phyloP scores from a whole-genome alignment of 2,888 invertebrate species.

The Drosophila testacea region DNA sequence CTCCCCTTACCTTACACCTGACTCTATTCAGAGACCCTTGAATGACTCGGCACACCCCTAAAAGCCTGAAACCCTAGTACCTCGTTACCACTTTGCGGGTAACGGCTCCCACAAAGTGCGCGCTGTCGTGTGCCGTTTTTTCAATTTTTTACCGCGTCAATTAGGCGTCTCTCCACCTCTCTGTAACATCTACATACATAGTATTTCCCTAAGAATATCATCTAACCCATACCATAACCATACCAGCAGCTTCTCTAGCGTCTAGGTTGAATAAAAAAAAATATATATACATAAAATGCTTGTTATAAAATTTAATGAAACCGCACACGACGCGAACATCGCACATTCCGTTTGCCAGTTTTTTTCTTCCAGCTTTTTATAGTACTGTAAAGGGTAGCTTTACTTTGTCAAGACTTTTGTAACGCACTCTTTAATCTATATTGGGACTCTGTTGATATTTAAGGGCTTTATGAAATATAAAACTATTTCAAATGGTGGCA shows the following conservation, averaged over 20 bases:
- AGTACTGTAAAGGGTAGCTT: conserved; percentile 2
- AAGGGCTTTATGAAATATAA: too few relatives aligned
- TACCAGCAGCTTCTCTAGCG: conserved; percentile 20
- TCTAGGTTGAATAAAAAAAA: conserved; percentile 46
- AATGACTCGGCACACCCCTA: conserved; percentile 33
- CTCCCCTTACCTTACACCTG: neutral
- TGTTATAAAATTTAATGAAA: conserved; percentile 76
- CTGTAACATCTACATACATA: conserved; percentile 11
- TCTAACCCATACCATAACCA: conserved; percentile 2
- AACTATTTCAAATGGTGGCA: neutral
- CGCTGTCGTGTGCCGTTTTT: conserved; percentile 47
- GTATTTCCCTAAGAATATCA: conserved; percentile 29
- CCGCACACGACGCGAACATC: conserved; percentile 61
- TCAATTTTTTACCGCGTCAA: conserved; percentile 64
- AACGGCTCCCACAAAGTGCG: conserved; percentile 39
- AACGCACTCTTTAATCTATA: neutral
- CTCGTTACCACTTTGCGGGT: conserved; percentile 39
- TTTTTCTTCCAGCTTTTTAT: conserved; percentile 14
- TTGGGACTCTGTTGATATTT: too few relatives aligned
- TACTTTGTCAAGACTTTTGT: conserved; percentile 7
- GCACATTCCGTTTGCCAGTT: conserved; percentile 39
- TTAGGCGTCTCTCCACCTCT: conserved; percentile 43
- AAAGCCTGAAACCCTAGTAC: conserved; percentile 7
- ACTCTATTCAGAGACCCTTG: conserved; percentile 41
- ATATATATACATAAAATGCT: conserved; percentile 63